These are phyloP conservation scores for Micronycteris hirsuta DNA, from an alignment of 2,113 vertebrate species.

Conservation along the genomic window DNA sequence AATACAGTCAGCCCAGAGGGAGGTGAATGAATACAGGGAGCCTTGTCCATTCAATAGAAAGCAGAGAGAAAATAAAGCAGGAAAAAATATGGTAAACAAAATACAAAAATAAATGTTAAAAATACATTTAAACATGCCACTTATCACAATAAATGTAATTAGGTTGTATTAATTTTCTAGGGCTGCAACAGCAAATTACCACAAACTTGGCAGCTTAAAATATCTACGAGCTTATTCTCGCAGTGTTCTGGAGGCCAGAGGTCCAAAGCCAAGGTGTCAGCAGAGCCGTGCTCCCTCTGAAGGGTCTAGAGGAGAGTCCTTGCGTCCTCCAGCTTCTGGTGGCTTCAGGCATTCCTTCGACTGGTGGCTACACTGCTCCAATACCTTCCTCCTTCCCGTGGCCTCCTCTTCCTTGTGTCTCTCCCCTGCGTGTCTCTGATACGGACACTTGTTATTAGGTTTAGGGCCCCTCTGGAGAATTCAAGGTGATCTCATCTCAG, in stretches of 20 bases:
- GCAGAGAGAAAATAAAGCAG: background rate
- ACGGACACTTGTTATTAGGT: background rate
- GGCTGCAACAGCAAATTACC: background rate
- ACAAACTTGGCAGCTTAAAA: background rate
- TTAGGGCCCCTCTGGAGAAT: background rate
- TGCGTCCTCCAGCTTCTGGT: background rate
- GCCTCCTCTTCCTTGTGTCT: background rate
- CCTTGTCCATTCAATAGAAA: background rate
- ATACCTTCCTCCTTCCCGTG: background rate
- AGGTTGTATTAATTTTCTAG: background rate
- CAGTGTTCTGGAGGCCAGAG: background rate
- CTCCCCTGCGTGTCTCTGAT: background rate
- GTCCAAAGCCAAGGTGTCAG: background rate
- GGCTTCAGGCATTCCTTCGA: background rate
- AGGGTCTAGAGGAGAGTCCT: background rate
- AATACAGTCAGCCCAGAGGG: background rate
- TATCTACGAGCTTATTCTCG: background rate
- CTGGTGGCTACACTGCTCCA: background rate
- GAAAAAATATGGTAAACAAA: background rate
- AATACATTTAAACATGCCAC: background rate
- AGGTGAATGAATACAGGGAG: background rate
- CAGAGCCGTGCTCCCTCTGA: background rate
- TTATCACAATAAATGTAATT: background rate
- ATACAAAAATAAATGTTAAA: background rate
- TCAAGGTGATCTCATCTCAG: background rate